Percentiles rank a stretch among this genome's conserved stretches.
phyloP scores from a whole-genome alignment of 2,113 vertebrate genomes.

The Tricholaema leucomelas region DNA sequence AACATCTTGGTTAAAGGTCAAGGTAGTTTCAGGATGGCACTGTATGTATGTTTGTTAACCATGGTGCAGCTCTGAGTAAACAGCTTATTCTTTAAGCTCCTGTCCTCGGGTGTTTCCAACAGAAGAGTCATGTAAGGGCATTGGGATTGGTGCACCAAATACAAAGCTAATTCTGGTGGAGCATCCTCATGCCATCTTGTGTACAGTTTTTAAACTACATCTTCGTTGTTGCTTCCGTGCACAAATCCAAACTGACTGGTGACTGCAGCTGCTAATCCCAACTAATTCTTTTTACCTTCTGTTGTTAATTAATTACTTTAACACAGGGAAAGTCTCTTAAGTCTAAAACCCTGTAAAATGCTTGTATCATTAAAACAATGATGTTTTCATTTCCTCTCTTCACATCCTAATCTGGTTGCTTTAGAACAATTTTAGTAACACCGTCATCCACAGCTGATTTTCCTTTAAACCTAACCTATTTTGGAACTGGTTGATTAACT shows the following conservation, averaged over 20 bases:
- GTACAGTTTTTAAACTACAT: slow-evolving; percentile 68
- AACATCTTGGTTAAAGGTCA: slow-evolving; percentile 65
- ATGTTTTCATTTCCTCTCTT: not conserved
- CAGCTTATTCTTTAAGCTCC: slow-evolving; percentile 69
- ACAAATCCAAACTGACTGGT: not conserved
- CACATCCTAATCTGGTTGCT: not conserved
- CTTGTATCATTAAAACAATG: not conserved
- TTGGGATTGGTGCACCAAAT: slow-evolving; percentile 45
- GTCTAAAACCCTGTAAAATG: not conserved
- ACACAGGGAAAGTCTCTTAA: not conserved
- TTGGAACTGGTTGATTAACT: not conserved
- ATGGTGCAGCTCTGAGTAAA: slow-evolving; percentile 57
- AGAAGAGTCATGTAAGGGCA: slow-evolving; percentile 57
- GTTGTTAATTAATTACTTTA: slow-evolving; percentile 35
- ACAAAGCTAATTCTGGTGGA: slow-evolving; percentile 58
- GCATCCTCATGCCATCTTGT: slow-evolving; percentile 74
- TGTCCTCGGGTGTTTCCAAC: slow-evolving; percentile 31
- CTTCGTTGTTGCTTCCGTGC: not conserved
- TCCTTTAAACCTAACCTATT: not conserved
- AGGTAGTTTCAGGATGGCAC: slow-evolving; percentile 33
- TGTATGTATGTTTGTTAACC: slow-evolving; percentile 55
- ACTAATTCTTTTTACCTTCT: slow-evolving; percentile 30
- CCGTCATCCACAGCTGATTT: not conserved
- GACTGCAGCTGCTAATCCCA: slow-evolving; percentile 17
- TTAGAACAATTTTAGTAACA: not conserved